Conservation (phyloP, 2,888 invertebrate genomes). For the Rhamphomyia laevipes region DNA sequence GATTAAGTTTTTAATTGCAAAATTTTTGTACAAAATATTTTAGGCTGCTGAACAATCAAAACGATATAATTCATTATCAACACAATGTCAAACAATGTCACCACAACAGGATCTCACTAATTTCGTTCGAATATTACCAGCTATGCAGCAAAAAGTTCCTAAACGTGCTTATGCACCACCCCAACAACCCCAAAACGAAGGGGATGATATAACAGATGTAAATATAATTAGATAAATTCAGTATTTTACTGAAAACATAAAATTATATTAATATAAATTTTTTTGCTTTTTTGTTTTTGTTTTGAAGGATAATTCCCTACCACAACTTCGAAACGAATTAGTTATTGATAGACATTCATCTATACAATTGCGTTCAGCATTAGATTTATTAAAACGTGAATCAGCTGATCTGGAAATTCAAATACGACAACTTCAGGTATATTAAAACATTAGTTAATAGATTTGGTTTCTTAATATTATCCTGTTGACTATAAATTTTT, state of each 20-base stretch:
- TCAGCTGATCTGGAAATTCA: constrained; percentile 72
- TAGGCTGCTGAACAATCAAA: constrained; percentile 73
- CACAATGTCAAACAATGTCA: constrained; percentile 65
- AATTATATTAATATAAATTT: constrained; percentile 5
- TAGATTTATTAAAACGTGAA: constrained; percentile 72
- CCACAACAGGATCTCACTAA: constrained; percentile 44
- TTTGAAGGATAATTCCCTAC: constrained; percentile 61
- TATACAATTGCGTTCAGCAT: constrained; percentile 56
- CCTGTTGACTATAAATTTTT: too few species aligned
- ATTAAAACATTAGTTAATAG: too few species aligned
- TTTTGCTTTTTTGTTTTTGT: constrained; percentile 6
- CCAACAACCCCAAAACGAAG: constrained; percentile 47
- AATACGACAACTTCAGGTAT: constrained; percentile 70
- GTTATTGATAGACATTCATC: constrained; percentile 66
- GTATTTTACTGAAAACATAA: background rate
- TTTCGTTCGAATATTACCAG: constrained; percentile 55
- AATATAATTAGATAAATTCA: constrained; percentile 21
- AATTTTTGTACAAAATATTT: constrained; percentile 4
- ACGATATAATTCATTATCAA: constrained; percentile 68
- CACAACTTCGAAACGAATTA: constrained; percentile 70
- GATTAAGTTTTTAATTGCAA: background rate
- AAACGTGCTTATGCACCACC: constrained; percentile 51
- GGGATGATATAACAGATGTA: constrained; percentile 39
- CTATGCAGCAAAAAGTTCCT: constrained; percentile 38
- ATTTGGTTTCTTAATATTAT: too few species aligned